Evolutionary conservation across 2,113 vertebrate genomes (phyloP), one percentile per base, ranked within the genome.

Genomic region (Xyliphius kryptos): DNA sequence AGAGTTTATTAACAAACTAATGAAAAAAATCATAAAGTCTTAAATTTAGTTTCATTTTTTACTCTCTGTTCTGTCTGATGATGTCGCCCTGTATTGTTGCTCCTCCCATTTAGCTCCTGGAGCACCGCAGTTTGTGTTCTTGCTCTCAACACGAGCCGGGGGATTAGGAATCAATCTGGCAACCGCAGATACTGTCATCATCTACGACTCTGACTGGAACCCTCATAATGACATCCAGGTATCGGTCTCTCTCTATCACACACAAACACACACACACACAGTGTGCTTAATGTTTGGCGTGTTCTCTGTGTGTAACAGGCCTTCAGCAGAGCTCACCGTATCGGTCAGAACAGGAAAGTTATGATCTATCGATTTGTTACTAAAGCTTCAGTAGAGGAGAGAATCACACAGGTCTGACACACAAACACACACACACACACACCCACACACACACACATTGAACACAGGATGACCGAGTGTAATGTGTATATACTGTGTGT

Each of bases 301-400:
- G 1, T 50, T 4, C 47, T 47, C 66, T 38, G 14, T 46, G 43
- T 46, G 43, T 46, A 41, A 57, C 60, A 97, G 96, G 96, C 96
- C 0, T 98, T 98, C 82, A 98, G 96, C 80, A 89, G 96, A 81
- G 96, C 96, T 73, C 96, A 98, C 69, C 92, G 96, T 72, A 98
- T 98, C 66, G 96, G 95, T 48, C 96, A 98, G 74, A 97, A 97
- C 83, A 94, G 89, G 82, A 98, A 98, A 76, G 96, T 98, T 73
- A 98, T 98, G 96, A 98, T 98, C 67, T 98, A 98, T 77, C 92
- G 96, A 50, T 98, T 98, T 69, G 96, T 98, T 73, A 98, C 96
- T 40, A 94, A 96, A 69, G 95, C 96, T 0, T 98, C 96, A 20
- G 96, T 98, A 68, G 96, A 98, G 72, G 96, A 98, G 73, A 89